phyloP scores from a whole-genome alignment of 1,140 invertebrate species.

The Drosophila repletoides region DNA sequence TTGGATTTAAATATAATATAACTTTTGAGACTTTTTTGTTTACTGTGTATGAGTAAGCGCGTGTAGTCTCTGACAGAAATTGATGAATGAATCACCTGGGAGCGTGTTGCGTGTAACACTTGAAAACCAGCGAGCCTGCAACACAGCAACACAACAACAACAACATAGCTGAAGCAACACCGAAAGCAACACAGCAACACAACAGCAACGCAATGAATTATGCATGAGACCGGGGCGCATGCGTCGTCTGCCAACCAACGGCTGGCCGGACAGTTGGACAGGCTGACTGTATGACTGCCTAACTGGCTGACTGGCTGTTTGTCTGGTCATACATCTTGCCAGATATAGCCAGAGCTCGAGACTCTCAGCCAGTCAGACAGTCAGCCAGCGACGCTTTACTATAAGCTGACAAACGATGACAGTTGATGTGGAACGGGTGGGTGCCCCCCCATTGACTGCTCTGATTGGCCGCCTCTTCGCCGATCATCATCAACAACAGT shows the following conservation, averaged over 20 bases:
- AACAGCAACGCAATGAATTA: constrained; percentile 64
- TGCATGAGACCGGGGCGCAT: constrained; percentile 62
- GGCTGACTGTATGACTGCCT: constrained; percentile 14
- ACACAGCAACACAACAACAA: constrained; percentile 21
- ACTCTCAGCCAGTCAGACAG: neutral
- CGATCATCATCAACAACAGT: constrained; percentile 20
- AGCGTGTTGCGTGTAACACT: constrained; percentile 80
- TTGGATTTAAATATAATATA: too few relatives aligned
- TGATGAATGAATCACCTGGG: constrained; percentile 79
- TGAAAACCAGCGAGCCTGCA: constrained; percentile 34
- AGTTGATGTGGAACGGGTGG: constrained; percentile 78
- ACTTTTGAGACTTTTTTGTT: too few relatives aligned
- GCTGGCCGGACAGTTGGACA: constrained; percentile 44
- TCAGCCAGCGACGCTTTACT: constrained; percentile 31
- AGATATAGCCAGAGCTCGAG: constrained; percentile 18
- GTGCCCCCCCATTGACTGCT: constrained; percentile 54
- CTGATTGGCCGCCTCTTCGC: constrained; percentile 69
- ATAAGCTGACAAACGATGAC: constrained; percentile 82
- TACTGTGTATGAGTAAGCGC: constrained; percentile 64
- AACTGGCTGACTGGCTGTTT: constrained; percentile 24
- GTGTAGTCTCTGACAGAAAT: constrained; percentile 76
- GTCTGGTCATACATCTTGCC: constrained; percentile 65
- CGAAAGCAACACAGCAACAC: constrained; percentile 8
- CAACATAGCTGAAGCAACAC: too few relatives aligned
- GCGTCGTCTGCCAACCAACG: constrained; percentile 63